Evolutionary conservation across 1,140 invertebrate species (phyloP).

Genomic region (Goniozus legneri): DNA sequence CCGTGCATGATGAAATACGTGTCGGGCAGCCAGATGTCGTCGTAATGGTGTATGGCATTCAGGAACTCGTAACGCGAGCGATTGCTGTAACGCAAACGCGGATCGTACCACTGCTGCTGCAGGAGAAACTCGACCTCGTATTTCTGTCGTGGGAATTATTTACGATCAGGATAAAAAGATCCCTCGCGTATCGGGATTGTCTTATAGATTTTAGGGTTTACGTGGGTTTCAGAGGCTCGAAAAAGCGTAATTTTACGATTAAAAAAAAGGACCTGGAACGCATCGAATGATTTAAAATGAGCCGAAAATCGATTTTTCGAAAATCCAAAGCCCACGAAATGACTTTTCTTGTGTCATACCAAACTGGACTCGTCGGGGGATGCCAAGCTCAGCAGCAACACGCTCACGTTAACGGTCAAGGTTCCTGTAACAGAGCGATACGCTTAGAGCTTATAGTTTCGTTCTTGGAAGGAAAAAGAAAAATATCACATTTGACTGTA

Average conservation of each 20-base stretch:
- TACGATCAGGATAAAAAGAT: too few relatives aligned
- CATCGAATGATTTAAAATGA: background rate
- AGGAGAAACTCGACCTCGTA: slow-evolving; percentile 91
- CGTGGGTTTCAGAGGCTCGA: background rate
- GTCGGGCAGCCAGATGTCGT: slow-evolving; percentile 87
- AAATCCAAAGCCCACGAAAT: too few relatives aligned
- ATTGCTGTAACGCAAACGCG: slow-evolving; percentile 79
- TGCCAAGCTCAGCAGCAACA: slow-evolving; percentile 85
- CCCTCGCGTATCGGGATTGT: too few relatives aligned
- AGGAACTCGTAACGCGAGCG: slow-evolving; percentile 80
- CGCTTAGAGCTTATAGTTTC: too few relatives aligned
- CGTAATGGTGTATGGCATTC: slow-evolving; percentile 86
- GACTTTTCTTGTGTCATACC: too few relatives aligned
- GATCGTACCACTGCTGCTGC: slow-evolving; percentile 88
- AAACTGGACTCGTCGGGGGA: slow-evolving; percentile 93
- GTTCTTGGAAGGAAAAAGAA: too few relatives aligned
- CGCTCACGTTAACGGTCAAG: slow-evolving; percentile 87
- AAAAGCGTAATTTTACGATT: background rate
- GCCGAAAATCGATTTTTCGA: too few relatives aligned
- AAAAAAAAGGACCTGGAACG: background rate
- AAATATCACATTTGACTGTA: too few relatives aligned
- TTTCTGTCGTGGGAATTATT: slow-evolving; percentile 80
- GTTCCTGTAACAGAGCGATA: slow-evolving; percentile 66
- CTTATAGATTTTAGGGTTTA: too few relatives aligned
- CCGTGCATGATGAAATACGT: slow-evolving; percentile 95